Percentiles rank a stretch among this genome's conserved stretches.
Evolutionary conservation across 2,888 invertebrate genomes (phyloP).

Genomic region (Choristoneura rosaceana): DNA sequence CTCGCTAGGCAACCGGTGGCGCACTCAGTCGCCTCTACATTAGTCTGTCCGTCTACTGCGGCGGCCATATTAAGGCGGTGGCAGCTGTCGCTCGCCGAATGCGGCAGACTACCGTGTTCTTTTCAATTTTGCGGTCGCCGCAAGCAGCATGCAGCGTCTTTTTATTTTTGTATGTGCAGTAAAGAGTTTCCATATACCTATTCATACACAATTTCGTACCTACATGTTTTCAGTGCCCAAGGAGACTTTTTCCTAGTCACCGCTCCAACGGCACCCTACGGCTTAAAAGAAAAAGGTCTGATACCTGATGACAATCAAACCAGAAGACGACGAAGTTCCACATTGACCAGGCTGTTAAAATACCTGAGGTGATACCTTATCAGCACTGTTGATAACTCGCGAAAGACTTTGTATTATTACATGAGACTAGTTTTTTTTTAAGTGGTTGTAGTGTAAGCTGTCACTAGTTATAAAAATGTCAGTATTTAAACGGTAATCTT

Average conservation of each 20-base stretch:
- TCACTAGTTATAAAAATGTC: not conserved
- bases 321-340: conserved; percentile 50
- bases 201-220: no score
- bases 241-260: conserved; percentile 75
- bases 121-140: no score
- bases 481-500: no score
- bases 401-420: conserved; percentile 39
- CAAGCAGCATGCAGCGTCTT: no score
- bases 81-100: no score
- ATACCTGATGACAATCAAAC: conserved; percentile 52
- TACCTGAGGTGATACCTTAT: conserved; percentile 57
- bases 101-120: no score
- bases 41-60: no score
- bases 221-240: conserved; percentile 59
- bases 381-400: conserved; percentile 36
- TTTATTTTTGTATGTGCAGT: no score
- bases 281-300: conserved; percentile 61
- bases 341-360: conserved; percentile 54
- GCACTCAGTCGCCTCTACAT: no score
- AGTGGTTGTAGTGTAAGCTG: not conserved
- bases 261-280: conserved; percentile 58
- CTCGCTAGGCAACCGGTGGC: no score
- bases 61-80: no score
- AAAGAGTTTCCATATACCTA: no score
- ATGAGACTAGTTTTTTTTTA: conserved; percentile 21